Evolutionary conservation across 1,140 invertebrate species (phyloP).

Genomic region (Drosophila dunni): DNA sequence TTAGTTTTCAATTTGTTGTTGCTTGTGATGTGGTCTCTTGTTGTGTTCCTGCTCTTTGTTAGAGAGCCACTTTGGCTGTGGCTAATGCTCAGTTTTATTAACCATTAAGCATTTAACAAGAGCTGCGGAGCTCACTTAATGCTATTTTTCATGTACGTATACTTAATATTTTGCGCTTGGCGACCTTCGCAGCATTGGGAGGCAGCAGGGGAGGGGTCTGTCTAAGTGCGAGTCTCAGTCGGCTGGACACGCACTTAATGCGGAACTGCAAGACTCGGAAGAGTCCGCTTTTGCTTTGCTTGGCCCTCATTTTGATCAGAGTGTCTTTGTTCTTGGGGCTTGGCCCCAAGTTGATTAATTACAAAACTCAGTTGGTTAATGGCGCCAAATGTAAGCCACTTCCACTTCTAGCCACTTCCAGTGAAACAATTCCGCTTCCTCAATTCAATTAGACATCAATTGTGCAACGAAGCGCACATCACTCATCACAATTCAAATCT

Average conservation of each 20-base stretch:
- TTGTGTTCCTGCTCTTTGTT: slow-evolving; percentile 70
- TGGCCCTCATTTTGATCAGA: slow-evolving; percentile 36
- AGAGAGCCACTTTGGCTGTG: slow-evolving; percentile 34
- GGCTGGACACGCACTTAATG: slow-evolving; percentile 49
- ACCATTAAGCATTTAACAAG: slow-evolving; percentile 65
- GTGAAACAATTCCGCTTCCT: slow-evolving; percentile 57
- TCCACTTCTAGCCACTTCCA: slow-evolving; percentile 20
- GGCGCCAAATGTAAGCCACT: slow-evolving; percentile 65
- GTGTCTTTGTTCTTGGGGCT: slow-evolving; percentile 54
- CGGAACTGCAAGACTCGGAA: slow-evolving; percentile 61
- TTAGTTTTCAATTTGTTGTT: slow-evolving; percentile 47
- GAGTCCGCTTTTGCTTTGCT: slow-evolving; percentile 21
- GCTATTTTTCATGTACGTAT: slow-evolving; percentile 65
- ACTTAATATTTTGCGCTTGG: slow-evolving; percentile 59
- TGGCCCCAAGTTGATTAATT: slow-evolving; percentile 60
- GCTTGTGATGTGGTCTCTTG: slow-evolving; percentile 30
- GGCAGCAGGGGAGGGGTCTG: slow-evolving; percentile 40
- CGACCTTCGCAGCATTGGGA: slow-evolving; percentile 50
- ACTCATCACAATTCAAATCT: slow-evolving; percentile 38
- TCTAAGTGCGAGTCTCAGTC: slow-evolving; percentile 52
- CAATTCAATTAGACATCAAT: slow-evolving; percentile 71
- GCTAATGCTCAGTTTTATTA: slow-evolving; percentile 73
- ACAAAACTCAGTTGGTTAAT: slow-evolving; percentile 59
- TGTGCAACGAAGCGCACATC: slow-evolving; percentile 63
- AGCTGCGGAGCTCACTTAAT: slow-evolving; percentile 61